These are phyloP conservation scores for Sebastes vulpes DNA, from an alignment of 2,797 vertebrate genomes.

Conservation along the genomic window DNA sequence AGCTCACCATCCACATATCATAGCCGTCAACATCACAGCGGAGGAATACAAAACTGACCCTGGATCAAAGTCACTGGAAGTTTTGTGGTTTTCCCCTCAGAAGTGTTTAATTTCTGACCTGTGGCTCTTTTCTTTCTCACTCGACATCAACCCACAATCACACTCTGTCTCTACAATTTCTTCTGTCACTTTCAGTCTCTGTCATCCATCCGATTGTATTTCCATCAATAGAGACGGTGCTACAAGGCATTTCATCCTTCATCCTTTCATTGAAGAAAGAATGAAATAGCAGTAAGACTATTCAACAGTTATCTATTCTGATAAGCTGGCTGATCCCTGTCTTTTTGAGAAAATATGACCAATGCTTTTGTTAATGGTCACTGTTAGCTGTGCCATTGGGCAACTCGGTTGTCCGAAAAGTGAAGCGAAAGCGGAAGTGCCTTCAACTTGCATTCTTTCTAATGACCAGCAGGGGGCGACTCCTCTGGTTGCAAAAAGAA, in stretches of 20 bases:
- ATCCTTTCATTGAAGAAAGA: neutral
- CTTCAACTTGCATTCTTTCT: neutral
- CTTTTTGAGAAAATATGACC: neutral
- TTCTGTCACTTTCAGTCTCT: neutral
- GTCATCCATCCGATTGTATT: neutral
- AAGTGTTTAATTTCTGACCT: slow-evolving; percentile 40
- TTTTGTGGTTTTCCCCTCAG: slow-evolving; percentile 32
- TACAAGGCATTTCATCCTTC: neutral
- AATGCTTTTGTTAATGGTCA: neutral
- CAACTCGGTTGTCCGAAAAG: neutral
- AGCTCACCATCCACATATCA: slow-evolving; percentile 39
- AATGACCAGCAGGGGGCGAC: neutral
- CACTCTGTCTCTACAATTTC: neutral
- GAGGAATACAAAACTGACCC: slow-evolving; percentile 39
- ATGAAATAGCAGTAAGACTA: neutral
- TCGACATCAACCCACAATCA: neutral
- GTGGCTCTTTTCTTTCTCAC: neutral
- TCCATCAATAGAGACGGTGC: neutral
- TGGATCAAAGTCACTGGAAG: slow-evolving; percentile 44
- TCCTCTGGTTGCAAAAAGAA: neutral
- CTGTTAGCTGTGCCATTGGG: neutral
- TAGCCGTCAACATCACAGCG: slow-evolving; percentile 30
- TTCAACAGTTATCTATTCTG: neutral
- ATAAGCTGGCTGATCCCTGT: neutral
- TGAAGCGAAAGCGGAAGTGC: neutral